These are phyloP conservation scores for Camponotus fellah DNA, from an alignment of 2,888 invertebrate species.

Conservation along the genomic window DNA sequence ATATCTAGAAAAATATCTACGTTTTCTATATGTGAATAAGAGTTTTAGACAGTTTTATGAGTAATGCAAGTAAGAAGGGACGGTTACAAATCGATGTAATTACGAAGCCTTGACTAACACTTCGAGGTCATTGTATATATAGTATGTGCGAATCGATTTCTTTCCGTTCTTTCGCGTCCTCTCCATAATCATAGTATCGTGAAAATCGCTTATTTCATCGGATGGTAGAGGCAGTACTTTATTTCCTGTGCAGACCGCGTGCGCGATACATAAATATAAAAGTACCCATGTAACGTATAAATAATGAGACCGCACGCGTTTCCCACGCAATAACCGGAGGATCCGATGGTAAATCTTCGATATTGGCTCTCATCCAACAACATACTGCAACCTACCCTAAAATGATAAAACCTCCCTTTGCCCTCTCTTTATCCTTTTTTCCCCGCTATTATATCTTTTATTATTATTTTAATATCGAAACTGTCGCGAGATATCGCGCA, in stretches of 20 bases:
- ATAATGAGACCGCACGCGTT: slow-evolving; percentile 78
- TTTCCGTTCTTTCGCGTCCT: slow-evolving; percentile 44
- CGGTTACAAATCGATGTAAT: slow-evolving; percentile 37
- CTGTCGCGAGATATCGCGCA: slow-evolving; percentile 36
- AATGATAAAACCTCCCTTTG: slow-evolving; percentile 20
- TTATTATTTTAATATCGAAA: slow-evolving; percentile 61
- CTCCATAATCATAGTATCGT: neutral
- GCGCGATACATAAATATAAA: slow-evolving; percentile 59
- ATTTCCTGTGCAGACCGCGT: slow-evolving; percentile 62
- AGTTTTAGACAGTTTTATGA: neutral
- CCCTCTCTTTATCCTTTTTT: neutral
- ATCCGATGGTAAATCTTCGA: slow-evolving; percentile 81
- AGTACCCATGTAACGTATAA: slow-evolving; percentile 74
- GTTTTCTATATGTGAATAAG: neutral
- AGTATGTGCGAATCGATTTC: slow-evolving; percentile 60
- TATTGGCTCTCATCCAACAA: slow-evolving; percentile 77
- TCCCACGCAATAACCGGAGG: slow-evolving; percentile 79
- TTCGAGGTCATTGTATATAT: slow-evolving; percentile 44
- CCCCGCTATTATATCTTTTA: slow-evolving; percentile 51
- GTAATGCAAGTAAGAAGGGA: slow-evolving; percentile 29
- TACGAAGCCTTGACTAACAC: slow-evolving; percentile 67
- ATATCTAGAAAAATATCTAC: neutral
- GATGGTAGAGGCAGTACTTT: slow-evolving; percentile 71
- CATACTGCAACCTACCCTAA: slow-evolving; percentile 47
- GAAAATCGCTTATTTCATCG: slow-evolving; percentile 73